Conservation (phyloP, 35 echinoderm and acorn worm species). For the Ophioderma brevispina region DNA sequence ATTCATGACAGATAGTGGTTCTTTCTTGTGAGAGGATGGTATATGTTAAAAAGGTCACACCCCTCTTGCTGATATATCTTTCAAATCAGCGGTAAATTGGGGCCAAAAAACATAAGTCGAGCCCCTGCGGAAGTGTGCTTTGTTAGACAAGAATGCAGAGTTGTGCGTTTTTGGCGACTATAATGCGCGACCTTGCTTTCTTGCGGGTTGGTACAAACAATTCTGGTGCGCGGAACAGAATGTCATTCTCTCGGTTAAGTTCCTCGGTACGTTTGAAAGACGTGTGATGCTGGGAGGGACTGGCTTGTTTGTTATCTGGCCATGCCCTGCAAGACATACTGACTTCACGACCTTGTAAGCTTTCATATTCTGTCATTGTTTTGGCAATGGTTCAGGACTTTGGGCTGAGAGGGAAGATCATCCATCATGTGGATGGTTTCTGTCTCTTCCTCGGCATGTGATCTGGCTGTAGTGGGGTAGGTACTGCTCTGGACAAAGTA, state of each 20-base stretch:
- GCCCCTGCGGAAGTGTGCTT: constrained; percentile 52
- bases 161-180: constrained; percentile 2
- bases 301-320: constrained; percentile 7
- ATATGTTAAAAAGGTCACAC: constrained; percentile 35
- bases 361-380: constrained; percentile 28
- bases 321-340: constrained; percentile 13
- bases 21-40: constrained; percentile 29
- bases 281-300: neutral
- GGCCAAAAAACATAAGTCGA: constrained; percentile 67
- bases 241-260: no score
- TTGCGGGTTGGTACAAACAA: constrained; percentile 59
- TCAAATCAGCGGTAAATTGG: constrained; percentile 47
- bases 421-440: constrained; percentile 42
- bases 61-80: constrained; percentile 14
- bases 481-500: constrained; percentile 52
- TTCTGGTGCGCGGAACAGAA: constrained; percentile 45
- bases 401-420: constrained; percentile 6
- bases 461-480: neutral
- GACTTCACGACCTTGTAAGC: neutral
- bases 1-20: constrained; percentile 50
- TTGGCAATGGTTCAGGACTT: neutral
- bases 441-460: constrained; percentile 24
- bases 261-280: no score
- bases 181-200: neutral
- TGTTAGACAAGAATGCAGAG: constrained; percentile 52